Percentiles rank a stretch among this genome's conserved stretches.
Evolutionary conservation across 2,113 vertebrate species (phyloP).

Genomic region (Ia io): DNA sequence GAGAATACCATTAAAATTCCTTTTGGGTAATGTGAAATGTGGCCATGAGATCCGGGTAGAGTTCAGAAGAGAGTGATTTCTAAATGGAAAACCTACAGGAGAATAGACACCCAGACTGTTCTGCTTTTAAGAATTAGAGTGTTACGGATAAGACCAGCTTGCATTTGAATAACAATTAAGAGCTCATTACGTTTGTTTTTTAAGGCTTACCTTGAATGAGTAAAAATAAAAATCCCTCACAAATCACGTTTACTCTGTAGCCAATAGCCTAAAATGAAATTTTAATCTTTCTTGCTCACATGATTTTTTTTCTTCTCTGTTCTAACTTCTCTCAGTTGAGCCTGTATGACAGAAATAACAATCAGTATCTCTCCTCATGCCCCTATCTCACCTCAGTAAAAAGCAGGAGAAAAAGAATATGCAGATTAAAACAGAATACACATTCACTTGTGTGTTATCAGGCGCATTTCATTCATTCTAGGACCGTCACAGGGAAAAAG

Average conservation of each 20-base stretch:
- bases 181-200: background rate
- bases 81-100: background rate
- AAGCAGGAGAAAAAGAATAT: constrained; percentile 38
- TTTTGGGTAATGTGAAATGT: background rate
- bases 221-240: constrained; percentile 44
- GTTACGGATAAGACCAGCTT: background rate
- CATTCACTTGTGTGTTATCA: constrained; percentile 46
- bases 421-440: constrained; percentile 33
- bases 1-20: background rate
- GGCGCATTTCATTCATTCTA: constrained; percentile 29
- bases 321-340: constrained; percentile 31
- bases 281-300: constrained; percentile 59
- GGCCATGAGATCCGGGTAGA: background rate
- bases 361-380: constrained; percentile 38
- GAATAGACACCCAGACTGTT: background rate
- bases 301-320: constrained; percentile 27
- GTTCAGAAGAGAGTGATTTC: background rate
- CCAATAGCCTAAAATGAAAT: constrained; percentile 16
- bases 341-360: constrained; percentile 24
- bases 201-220: constrained; percentile 44
- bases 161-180: background rate
- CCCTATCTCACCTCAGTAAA: background rate
- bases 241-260: constrained; percentile 41
- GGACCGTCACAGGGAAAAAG: background rate
- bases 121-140: background rate